Evolutionary conservation across 2,113 vertebrate genomes (phyloP), one percentile per base, ranked within the genome.

Genomic region (Oreochromis aureus): DNA sequence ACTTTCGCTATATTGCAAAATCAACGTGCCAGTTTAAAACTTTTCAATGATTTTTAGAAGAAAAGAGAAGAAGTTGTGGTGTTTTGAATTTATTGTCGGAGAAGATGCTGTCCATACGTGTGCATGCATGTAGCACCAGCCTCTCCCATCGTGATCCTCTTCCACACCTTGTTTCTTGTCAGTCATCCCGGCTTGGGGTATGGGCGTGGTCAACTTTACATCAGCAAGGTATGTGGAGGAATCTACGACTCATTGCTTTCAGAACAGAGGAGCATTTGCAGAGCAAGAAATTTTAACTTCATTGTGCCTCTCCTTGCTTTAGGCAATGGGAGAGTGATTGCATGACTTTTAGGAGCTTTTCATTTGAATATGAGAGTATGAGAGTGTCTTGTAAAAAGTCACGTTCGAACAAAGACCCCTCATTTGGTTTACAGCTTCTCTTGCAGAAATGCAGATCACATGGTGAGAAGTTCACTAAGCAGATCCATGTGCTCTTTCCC

Each of bases 151-250:
- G 0, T 30, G 10, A 39, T 59, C 19, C 22, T 78, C 2, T 10
- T 76, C 44, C 32, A 55, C 19, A 13, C 36, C n/a, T 13, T 73
- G 24, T 55, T 89, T 86, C 18, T 76, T 71, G 1, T 7, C 76
- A 32, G 36, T 78, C 30, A n/a, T 89, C 12, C 32, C 41, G 87
- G 41, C 32, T 83, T 22, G 9, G 8, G 11, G 32, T 1, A 2
- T 41, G 82, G 90, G 89, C 34, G 87, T 88, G 90, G 86, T 83
- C 3, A 18, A 27, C 58, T 71, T 69, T 82, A 84, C 27, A 51
- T 3, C 36, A 41, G 55, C 10, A 82, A 83, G n/a, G 89, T 89
- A 82, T 86, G 91, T 88, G 82, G 34, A 87, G 90, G 92, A 93
- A 92, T 51, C 55, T 87, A 34, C 27, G 0, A 7, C 41, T 61